These are phyloP conservation scores for Clamator glandarius DNA, from an alignment of 2,797 vertebrate species.

Conservation along the genomic window DNA sequence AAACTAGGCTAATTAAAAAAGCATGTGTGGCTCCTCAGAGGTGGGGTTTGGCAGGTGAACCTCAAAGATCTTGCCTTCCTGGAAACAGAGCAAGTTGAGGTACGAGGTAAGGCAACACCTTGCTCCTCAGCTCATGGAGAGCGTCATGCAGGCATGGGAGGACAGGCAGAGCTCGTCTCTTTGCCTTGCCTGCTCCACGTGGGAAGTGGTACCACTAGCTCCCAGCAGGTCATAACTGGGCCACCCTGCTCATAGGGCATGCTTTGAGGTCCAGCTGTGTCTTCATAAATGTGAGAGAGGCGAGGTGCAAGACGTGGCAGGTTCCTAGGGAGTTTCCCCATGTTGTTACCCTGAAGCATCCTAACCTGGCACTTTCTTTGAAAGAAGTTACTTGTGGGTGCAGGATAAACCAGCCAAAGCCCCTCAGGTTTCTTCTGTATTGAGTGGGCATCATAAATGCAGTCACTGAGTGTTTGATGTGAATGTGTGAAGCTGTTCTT, in stretches of 20 bases:
- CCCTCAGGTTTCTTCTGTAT: background rate
- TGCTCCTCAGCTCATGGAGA: background rate
- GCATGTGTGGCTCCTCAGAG: background rate
- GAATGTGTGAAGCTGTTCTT: background rate
- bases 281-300: background rate
- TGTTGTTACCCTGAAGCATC: background rate
- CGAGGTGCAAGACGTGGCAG: background rate
- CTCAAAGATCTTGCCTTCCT: background rate
- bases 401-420: background rate
- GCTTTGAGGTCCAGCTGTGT: background rate
- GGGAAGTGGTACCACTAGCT: background rate
- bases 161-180: background rate
- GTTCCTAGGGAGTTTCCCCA: background rate
- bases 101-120: background rate
- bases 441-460: background rate
- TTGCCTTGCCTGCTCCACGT: background rate
- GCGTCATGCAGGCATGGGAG: rapidly evolving
- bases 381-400: background rate
- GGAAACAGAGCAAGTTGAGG: background rate
- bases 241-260: background rate
- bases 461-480: background rate
- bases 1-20: background rate
- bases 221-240: background rate
- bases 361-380: background rate
- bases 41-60: background rate